Evolutionary conservation across 1,140 invertebrate species (phyloP), one percentile per base, ranked within the genome.

Genomic region (Philaenus spumarius): DNA sequence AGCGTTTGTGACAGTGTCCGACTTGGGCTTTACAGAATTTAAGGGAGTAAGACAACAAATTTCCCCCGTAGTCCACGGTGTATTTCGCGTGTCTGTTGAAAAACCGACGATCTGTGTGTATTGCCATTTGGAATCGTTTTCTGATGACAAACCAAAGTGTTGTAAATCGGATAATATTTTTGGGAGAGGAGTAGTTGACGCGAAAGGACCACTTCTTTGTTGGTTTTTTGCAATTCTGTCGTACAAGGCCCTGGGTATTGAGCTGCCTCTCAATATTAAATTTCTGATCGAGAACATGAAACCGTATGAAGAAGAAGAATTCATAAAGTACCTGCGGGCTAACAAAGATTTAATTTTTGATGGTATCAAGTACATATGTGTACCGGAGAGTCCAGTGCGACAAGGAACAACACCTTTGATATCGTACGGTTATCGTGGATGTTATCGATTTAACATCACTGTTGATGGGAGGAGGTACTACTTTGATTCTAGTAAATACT

Each of bases 391-490:
- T 19, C 17, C 23, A 19, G 26, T 15, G n/a, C 15, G 26, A 2
- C n/a, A n/a, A 9, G 23, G 20, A 4, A 74, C 77, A 12, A 82
- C 80, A 64, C 84, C 83, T 0, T 85, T 82, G 63, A 70, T 86
- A 23, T 81, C 82, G 2, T 83, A 84, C 69, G 83, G 82, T 9
- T 74, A 81, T 6, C 72, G 81, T 61, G 83, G 83, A 2, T 75
- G 84, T 55, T 79, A 75, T 60, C 84, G 82, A 64, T 86, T 82
- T 67, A 74, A 73, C 55, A 59, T 84, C 34, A 78, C 79, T 64
- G 71, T 85, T 35, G 70, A 77, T 45, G 80, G 81, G 66, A 72
- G 78, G n/a, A 68, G 58, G 5, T 78, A 80, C 66, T 80, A 86
- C 70, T 67, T 85, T 2, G 78, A 83, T 68, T 82, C 79, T 40